Base-by-base conservation (phyloP, 2,113 vertebrate genomes). In the Nematolebias whitei region DNA sequence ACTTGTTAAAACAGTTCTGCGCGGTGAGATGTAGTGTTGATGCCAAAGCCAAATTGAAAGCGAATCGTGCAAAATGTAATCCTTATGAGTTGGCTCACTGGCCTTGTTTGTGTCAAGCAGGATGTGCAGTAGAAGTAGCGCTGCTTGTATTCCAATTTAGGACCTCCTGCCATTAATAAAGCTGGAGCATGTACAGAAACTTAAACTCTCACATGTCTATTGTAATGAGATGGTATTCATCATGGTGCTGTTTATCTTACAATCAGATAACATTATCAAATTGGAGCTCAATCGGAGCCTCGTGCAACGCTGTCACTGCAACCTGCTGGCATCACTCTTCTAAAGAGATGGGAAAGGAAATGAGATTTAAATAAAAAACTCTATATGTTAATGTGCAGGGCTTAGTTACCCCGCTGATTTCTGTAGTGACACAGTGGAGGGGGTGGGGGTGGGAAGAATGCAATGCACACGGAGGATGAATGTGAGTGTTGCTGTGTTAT, bases 171-270 rank as follows among this genome's bases (percentile, higher is more conserved):
- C 82, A 79, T 88, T 92, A 92, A 93, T 92, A 92, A 91, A 92
- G 89, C 93, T 82, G 61, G 18, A 44, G 23, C 5, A 22, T n/a
- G n/a, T n/a, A n/a, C 86, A 90, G 88, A 84, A 93, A 93, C 91
- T 93, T 90, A 92, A 93, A 92, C 87, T 83, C 88, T 92, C 88
- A 86, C 88, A 90, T 89, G 90, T 84, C 82, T 68, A 76, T 87
- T 88, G 83, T 91, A 91, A 92, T 91, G 90, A 91, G 91, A 89
- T 87, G 84, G 60, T 90, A 92, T 93, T 89, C 82, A 85, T 92
- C 90, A 92, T 78, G 75, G 69, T 63, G 75, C 77, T 91, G 90
- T 93, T 93, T 93, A 90, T 89, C 70, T 61, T 74, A 54, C 90
- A 87, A 85, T 92, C 85, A 75, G 88, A 92, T 88, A 81, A 89